phyloP scores from a whole-genome alignment of 2,113 vertebrate species.

The Microcebus jonahi region DNA sequence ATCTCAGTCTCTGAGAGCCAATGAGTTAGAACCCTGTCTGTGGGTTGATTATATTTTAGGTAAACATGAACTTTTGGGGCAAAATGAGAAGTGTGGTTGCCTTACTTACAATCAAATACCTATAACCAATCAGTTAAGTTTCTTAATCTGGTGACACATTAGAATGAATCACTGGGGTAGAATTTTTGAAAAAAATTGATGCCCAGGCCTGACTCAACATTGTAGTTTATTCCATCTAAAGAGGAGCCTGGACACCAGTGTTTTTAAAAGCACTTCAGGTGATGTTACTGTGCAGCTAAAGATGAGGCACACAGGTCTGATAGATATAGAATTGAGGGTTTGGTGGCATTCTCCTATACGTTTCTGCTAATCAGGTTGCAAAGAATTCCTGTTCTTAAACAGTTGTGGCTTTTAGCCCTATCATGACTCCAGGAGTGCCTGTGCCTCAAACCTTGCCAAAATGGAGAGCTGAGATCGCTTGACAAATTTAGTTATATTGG shows the following conservation, averaged over 20 bases:
- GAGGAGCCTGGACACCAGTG: neutral
- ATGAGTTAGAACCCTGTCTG: neutral
- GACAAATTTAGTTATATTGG: neutral
- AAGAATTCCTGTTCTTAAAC: conserved; percentile 3
- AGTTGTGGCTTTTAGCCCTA: neutral
- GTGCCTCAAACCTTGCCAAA: neutral
- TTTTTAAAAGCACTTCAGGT: conserved; percentile 1
- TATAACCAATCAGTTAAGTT: neutral
- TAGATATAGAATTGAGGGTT: conserved; percentile 39
- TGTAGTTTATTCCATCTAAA: conserved; percentile 14
- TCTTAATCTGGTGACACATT: neutral
- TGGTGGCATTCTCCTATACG: neutral
- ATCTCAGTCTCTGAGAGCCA: neutral
- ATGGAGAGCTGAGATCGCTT: neutral
- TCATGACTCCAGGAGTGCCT: neutral
- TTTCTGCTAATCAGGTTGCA: neutral
- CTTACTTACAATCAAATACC: neutral
- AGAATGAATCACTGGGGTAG: neutral
- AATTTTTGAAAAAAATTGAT: neutral
- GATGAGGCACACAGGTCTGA: neutral
- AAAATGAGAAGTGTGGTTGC: neutral
- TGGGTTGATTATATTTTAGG: neutral
- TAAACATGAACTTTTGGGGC: neutral
- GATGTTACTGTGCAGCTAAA: conserved; percentile 21
- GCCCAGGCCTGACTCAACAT: neutral